phyloP scores from a whole-genome alignment of 2,888 invertebrate genomes.

The Eurytoma adleriae region DNA sequence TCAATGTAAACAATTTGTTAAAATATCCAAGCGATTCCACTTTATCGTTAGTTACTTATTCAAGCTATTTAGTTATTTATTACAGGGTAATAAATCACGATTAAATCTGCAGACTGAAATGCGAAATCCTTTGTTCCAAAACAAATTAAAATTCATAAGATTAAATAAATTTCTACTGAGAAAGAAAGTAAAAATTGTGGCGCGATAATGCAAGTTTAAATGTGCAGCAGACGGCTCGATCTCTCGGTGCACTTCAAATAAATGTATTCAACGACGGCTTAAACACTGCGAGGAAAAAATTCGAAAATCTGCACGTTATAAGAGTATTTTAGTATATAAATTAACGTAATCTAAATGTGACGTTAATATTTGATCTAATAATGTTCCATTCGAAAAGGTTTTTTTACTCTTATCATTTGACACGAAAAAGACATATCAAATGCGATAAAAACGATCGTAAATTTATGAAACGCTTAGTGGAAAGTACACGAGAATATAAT shows the following conservation, averaged over 20 bases:
- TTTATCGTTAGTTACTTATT: background rate
- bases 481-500: background rate
- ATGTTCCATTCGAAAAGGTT: background rate
- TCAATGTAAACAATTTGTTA: too few relatives aligned
- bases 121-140: background rate
- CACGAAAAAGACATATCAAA: too few relatives aligned
- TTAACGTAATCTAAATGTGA: constrained; percentile 1
- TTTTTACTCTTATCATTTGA: too few relatives aligned
- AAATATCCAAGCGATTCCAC: too few relatives aligned
- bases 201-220: background rate
- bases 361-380: background rate
- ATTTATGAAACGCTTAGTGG: background rate
- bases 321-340: background rate
- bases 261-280: background rate
- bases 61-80: too few relatives aligned
- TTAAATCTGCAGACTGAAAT: too few relatives aligned
- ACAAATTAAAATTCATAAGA: background rate
- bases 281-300: constrained; percentile 13
- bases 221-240: background rate
- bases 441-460: too few relatives aligned
- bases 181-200: background rate
- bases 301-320: constrained; percentile 1
- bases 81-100: too few relatives aligned
- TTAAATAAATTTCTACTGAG: constrained; percentile 10
- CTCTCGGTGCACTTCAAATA: background rate